A percentile compares a stretch with the other conserved stretches of the same genome.
phyloP scores from a whole-genome alignment of 2,888 invertebrate genomes.

The Agrotis ipsilon region DNA sequence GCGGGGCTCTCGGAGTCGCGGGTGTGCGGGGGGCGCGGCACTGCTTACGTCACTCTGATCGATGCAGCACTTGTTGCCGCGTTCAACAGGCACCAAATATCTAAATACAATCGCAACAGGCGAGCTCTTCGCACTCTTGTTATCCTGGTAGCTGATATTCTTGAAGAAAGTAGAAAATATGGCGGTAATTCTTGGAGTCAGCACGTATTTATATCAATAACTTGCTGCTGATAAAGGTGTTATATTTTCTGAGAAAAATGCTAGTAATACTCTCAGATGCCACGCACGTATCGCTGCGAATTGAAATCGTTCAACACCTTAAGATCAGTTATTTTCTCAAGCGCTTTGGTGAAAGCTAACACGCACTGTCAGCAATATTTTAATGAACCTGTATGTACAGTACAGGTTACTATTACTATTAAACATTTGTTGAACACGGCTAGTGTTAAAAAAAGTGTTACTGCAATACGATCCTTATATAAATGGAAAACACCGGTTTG shows the following conservation, averaged over 20 bases:
- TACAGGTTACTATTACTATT: too few species aligned
- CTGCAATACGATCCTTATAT: too few species aligned
- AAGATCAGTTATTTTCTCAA: slow-evolving; percentile 1
- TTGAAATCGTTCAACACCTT: slow-evolving; percentile 26
- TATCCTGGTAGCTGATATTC: slow-evolving; percentile 63
- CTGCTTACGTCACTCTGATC: slow-evolving; percentile 85
- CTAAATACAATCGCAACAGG: slow-evolving; percentile 68
- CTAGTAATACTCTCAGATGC: neutral
- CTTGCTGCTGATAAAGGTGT: neutral
- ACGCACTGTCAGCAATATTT: neutral
- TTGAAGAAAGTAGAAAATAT: slow-evolving; percentile 9
- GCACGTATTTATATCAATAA: slow-evolving; percentile 9
- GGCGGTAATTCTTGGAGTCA: neutral
- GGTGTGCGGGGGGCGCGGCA: slow-evolving; percentile 64
- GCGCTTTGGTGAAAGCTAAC: neutral
- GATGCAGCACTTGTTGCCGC: slow-evolving; percentile 90
- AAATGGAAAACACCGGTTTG: too few species aligned
- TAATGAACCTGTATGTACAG: neutral
- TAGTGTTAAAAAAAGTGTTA: too few species aligned
- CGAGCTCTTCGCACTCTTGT: slow-evolving; percentile 60
- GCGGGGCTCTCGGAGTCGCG: slow-evolving; percentile 56
- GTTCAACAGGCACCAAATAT: slow-evolving; percentile 85
- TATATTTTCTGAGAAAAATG: slow-evolving; percentile 14
- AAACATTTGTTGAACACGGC: too few species aligned
- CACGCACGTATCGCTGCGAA: neutral